These are phyloP conservation scores for Frieseomelitta varia DNA, from an alignment of 1,140 invertebrate genomes.

Conservation along the genomic window DNA sequence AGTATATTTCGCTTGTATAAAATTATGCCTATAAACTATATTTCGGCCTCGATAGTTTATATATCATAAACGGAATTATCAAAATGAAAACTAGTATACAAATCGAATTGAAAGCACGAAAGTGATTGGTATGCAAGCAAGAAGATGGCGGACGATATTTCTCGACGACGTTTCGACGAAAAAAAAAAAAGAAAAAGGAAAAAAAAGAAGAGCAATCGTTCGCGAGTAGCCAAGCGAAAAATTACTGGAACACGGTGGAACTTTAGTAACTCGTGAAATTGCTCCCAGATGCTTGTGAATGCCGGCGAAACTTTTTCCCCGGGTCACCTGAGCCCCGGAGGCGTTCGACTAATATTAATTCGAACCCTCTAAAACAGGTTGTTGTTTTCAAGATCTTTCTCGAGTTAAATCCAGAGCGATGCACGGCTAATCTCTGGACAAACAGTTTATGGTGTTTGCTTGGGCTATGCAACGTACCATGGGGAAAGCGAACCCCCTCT, in stretches of 20 bases:
- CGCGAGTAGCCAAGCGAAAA: conserved; percentile 54
- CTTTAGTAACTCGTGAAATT: conserved; percentile 70
- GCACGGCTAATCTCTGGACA: conserved; percentile 76
- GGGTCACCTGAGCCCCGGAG: conserved; percentile 58
- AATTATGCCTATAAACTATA: too few relatives aligned
- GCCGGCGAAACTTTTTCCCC: conserved; percentile 58
- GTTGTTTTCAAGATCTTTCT: conserved; percentile 61
- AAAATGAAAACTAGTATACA: not conserved
- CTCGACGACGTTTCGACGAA: not conserved
- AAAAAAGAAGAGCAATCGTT: conserved; percentile 10
- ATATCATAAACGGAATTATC: too few relatives aligned
- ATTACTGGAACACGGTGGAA: conserved; percentile 34
- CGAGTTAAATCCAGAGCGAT: conserved; percentile 65
- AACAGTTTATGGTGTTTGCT: conserved; percentile 80
- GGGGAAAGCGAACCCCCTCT: not conserved
- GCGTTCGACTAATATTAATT: conserved; percentile 39
- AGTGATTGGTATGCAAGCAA: not conserved
- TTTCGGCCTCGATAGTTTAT: too few relatives aligned
- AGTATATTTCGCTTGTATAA: too few relatives aligned
- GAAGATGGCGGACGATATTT: conserved; percentile 23
- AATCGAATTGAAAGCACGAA: not conserved
- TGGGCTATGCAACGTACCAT: conserved; percentile 47
- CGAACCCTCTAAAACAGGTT: conserved; percentile 32
- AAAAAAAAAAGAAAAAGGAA: not conserved
- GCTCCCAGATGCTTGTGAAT: conserved; percentile 62